Conservation (phyloP, 1,140 invertebrate genomes). For the Saccostrea glomerata region DNA sequence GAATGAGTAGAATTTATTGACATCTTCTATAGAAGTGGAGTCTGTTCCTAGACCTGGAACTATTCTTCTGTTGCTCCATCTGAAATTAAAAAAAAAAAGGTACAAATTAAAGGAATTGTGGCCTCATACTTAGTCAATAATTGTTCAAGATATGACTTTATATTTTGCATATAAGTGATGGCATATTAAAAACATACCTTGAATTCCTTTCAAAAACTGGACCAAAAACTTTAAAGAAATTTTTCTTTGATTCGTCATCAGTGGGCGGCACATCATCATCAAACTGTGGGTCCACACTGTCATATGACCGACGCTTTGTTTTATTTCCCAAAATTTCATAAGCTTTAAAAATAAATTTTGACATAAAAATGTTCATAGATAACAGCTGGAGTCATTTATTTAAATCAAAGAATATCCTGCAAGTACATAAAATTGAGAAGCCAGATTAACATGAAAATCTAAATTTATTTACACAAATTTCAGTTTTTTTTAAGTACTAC, state of each 20-base stretch:
- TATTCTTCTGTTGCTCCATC: slow-evolving; percentile 94
- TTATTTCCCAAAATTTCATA: slow-evolving; percentile 93
- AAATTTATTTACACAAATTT: no score
- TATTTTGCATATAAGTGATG: no score
- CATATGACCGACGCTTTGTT: slow-evolving; percentile 91
- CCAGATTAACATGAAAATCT: no score
- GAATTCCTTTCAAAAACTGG: slow-evolving; percentile 91
- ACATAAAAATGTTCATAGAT: background rate
- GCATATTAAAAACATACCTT: slow-evolving; percentile 69
- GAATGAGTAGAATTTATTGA: slow-evolving; percentile 82
- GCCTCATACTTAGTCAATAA: no score
- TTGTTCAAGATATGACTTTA: no score
- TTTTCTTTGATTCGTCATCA: slow-evolving; percentile 86
- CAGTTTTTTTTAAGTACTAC: no score
- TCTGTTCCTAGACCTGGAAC: slow-evolving; percentile 92
- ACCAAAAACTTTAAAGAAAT: slow-evolving; percentile 91
- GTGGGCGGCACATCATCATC: slow-evolving; percentile 91
- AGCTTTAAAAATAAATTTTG: slow-evolving; percentile 81
- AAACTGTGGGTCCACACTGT: slow-evolving; percentile 97
- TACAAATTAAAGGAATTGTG: no score
- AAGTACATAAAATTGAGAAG: no score
- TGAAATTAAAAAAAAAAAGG: slow-evolving; percentile 71
- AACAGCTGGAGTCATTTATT: no score
- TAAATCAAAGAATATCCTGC: no score
- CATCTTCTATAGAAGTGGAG: slow-evolving; percentile 81